Evolutionary conservation across 1,140 invertebrate species (phyloP), one percentile per base, ranked within the genome.

Genomic region (Telenomus remus): DNA sequence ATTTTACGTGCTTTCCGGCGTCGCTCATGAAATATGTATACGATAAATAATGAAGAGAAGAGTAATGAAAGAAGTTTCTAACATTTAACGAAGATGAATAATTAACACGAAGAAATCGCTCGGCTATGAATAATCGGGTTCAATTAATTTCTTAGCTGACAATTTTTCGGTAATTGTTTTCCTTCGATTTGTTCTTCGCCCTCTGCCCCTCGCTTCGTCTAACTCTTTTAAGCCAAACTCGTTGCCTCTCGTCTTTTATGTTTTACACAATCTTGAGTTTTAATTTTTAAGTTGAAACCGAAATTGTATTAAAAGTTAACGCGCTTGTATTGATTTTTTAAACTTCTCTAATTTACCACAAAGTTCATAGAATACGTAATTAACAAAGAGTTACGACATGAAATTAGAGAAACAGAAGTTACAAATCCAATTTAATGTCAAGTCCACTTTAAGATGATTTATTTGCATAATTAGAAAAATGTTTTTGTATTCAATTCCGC

Each of bases 21-120:
- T 57, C 12, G 19, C 34, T 35, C 7, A 37, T 51, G 34, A 51
- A 51, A 37, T 37, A 14, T 37, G 19, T 39, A 39, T 39, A 39
- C 37, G 37, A 39, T 39, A 39, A 39, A 39, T 39, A 39, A 39
- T 39, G 9, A 39, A 39, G 37, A 11, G 37, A 39, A 39, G 37
- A n/a, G n/a, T 39, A 39, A 39, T 39, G 37, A 39, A 39, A 9
- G 37, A 39, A 39, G 37, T 39, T 39, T 9, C 37, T n/a, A n/a
- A n/a, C 37, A n/a, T 39, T 39, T 39, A n/a, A 9, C 9, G 9
- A 39, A 11, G n/a, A 39, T 39, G 37, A 39, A 39, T 39, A 39
- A 11, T 39, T n/a, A 39, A 39, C 37, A 27, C 37, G 37, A 39
- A 39, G n/a, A 39, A 39, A 39, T 39, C 37, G 9, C 9, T 39